Evolutionary conservation across 2,797 vertebrate genomes (phyloP).

Genomic region (Microchirus variegatus): DNA sequence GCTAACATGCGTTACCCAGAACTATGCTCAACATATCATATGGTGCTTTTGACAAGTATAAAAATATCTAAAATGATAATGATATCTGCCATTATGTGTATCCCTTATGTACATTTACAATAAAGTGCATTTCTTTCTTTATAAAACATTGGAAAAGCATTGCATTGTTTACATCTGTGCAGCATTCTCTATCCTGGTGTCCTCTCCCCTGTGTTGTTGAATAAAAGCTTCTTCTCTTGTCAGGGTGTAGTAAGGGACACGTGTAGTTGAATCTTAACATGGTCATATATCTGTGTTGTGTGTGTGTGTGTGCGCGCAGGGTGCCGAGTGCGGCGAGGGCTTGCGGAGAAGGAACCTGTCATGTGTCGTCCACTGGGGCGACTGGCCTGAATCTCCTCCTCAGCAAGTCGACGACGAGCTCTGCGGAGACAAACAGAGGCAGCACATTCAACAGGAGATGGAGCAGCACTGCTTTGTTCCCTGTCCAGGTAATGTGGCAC

Average conservation of each 20-base stretch:
- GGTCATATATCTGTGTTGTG: not conserved
- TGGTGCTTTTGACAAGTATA: not conserved
- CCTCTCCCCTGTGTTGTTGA: no score
- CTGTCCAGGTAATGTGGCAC: conserved; percentile 85
- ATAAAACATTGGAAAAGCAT: no score
- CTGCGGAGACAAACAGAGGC: conserved; percentile 83
- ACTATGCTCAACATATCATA: no score
- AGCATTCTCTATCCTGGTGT: no score
- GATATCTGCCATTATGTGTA: not conserved
- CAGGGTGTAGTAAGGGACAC: no score
- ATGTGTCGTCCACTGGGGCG: conserved; percentile 86
- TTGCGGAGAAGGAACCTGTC: conserved; percentile 86
- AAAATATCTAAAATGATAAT: not conserved
- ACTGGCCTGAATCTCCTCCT: conserved; percentile 64
- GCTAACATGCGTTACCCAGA: no score
- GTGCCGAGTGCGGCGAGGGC: conserved; percentile 93
- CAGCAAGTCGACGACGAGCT: conserved; percentile 73
- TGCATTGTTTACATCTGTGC: no score
- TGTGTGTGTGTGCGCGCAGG: no score
- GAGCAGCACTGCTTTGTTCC: conserved; percentile 89
- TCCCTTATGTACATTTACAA: no score
- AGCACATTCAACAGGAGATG: conserved; percentile 76
- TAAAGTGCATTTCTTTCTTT: no score
- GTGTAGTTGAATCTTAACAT: not conserved
- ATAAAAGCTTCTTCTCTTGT: no score